phyloP scores from a whole-genome alignment of 2,888 invertebrate species.

The Adela reaumurella region DNA sequence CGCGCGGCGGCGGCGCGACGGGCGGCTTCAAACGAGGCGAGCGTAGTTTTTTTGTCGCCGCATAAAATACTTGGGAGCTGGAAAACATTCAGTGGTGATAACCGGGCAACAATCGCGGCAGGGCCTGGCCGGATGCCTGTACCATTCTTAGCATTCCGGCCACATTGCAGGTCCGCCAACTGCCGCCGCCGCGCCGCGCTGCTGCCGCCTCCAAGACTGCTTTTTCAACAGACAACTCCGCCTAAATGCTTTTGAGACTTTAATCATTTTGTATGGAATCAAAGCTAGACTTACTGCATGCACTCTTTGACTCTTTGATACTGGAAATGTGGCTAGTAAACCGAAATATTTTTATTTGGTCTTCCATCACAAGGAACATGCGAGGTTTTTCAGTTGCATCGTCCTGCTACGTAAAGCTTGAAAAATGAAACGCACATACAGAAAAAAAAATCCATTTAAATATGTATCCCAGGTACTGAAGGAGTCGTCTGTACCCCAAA shows the following conservation, averaged over 20 bases:
- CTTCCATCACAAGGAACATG: too few relatives aligned
- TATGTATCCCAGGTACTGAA: too few relatives aligned
- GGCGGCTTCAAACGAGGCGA: conserved; percentile 45
- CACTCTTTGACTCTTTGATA: too few relatives aligned
- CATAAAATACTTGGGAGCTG: conserved; percentile 48
- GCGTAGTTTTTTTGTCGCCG: conserved; percentile 50
- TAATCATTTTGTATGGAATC: too few relatives aligned
- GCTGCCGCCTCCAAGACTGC: conserved; percentile 31
- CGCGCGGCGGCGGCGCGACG: conserved; percentile 32
- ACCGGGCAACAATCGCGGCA: conserved; percentile 55
- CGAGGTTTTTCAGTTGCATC: too few relatives aligned
- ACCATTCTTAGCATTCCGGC: conserved; percentile 49
- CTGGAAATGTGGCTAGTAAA: too few relatives aligned
- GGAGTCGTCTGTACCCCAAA: too few relatives aligned
- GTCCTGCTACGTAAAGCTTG: too few relatives aligned
- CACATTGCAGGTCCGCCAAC: conserved; percentile 9
- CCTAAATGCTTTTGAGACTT: conserved; percentile 24
- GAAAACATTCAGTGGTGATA: conserved; percentile 58
- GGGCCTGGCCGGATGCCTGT: conserved; percentile 40
- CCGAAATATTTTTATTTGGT: too few relatives aligned
- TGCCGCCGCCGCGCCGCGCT: conserved; percentile 15
- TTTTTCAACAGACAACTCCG: conserved; percentile 44
- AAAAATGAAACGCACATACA: too few relatives aligned
- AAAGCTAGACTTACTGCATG: too few relatives aligned
- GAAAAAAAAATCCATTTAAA: too few relatives aligned